A percentile compares a stretch with the other conserved stretches of the same genome.
These are phyloP conservation scores for Nibea albiflora DNA, from an alignment of 2,113 vertebrate species.

Conservation along the genomic window DNA sequence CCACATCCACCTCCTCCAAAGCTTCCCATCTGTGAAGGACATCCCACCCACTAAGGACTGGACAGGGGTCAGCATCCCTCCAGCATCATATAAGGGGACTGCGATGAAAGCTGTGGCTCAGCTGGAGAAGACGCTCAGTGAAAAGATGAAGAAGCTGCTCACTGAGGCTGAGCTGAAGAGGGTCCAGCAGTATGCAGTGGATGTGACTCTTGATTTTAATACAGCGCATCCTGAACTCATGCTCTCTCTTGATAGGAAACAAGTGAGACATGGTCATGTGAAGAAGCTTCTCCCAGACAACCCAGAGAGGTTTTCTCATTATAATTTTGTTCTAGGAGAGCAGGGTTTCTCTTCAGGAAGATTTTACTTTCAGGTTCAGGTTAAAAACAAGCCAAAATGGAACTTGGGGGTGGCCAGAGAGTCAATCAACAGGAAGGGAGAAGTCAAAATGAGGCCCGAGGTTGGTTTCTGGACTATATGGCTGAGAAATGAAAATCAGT, in stretches of 20 bases:
- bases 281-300: not conserved
- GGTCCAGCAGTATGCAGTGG: slow-evolving; percentile 11
- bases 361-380: slow-evolving; percentile 40
- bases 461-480: not conserved
- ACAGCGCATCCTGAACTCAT: slow-evolving; percentile 5
- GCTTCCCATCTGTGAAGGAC: not conserved
- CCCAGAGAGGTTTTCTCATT: slow-evolving; percentile 17
- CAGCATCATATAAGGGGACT: slow-evolving; percentile 8
- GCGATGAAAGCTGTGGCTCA: slow-evolving; percentile 16
- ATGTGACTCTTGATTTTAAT: slow-evolving; percentile 26
- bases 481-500: slow-evolving; percentile 5
- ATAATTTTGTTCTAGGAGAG: not conserved
- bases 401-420: slow-evolving; percentile 15
- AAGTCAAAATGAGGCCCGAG: not conserved
- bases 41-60: slow-evolving; percentile 21
- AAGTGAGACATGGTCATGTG: not conserved
- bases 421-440: slow-evolving; percentile 1
- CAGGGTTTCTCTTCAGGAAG: slow-evolving; percentile 35
- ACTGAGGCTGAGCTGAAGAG: slow-evolving; percentile 14
- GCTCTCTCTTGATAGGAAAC: slow-evolving; percentile 22
- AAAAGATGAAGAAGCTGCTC: slow-evolving; percentile 1
- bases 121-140: slow-evolving; percentile 13
- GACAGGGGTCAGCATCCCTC: not conserved
- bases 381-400: not conserved
- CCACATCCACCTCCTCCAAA: slow-evolving; percentile 9